Base-by-base conservation (phyloP, 2,888 invertebrate genomes). In the Liodrosophila aerea region DNA sequence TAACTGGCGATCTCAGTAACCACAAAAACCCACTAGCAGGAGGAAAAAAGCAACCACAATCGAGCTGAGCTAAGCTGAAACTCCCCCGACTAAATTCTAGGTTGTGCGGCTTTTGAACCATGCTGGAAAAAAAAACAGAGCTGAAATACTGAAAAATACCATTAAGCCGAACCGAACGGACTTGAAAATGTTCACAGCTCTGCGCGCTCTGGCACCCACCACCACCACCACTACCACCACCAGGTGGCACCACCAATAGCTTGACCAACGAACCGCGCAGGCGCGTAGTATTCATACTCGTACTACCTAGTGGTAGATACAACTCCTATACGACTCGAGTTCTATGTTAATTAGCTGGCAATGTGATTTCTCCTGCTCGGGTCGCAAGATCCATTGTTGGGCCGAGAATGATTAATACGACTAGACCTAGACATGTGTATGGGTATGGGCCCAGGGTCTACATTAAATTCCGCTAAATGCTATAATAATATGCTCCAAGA, bases 391-490 rank as follows among this genome's bases (percentile, higher is more conserved):
- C 30, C 41, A 51, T 51, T 63, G 60, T 54, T 66, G 45, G 56
- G 22, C 52, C 76, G 65, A 74, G 73, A 87, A 87, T 87, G 88
- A 88, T 88, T 87, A 87, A 80, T 83, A 73, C 64, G 70, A 77
- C 22, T 22, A 22, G 22, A 22, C 81, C 22, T 22, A 22, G 22
- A 22, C 22, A 5, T 71, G 45, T 16, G 69, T 65, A 62, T 62
- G 53, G 69, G 61, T n/a, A 67, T 58, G 44, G 50, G 59, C 41
- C 12, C 44, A 27, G 9, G 61, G 66, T 66, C 64, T 73, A 71
- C 85, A 76, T 78, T 86, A 87, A 87, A 76, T 80, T 75, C 84
- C 75, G 78, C 85, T 85, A 87, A 87, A 87, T 78, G 88, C 85
- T 58, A 71, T 86, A 86, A 84, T 87, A 86, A 83, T 81, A 78